These are phyloP conservation scores for Phalacrocorax pelagicus DNA, from an alignment of 2,113 vertebrate species.

Conservation along the genomic window DNA sequence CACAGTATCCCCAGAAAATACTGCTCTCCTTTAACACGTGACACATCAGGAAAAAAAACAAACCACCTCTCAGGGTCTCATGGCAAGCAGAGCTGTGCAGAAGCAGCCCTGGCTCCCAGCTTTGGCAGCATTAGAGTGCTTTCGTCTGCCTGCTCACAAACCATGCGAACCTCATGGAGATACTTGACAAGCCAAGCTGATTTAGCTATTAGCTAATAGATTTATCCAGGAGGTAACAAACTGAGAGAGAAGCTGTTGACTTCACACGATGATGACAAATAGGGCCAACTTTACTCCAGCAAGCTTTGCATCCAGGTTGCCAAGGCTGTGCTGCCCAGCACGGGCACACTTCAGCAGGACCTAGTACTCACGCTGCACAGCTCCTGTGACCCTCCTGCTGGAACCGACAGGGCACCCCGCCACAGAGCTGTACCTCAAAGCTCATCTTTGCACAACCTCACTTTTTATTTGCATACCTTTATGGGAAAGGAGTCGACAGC, in stretches of 20 bases:
- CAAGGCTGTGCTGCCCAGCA: background rate
- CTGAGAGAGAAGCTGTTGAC: background rate
- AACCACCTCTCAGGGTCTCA: background rate
- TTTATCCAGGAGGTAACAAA: background rate
- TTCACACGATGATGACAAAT: background rate
- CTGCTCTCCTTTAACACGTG: background rate
- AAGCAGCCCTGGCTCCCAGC: background rate
- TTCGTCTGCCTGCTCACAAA: background rate
- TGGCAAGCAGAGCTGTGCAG: background rate
- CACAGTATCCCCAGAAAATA: background rate
- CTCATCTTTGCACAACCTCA: background rate
- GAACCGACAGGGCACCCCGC: rapidly evolving
- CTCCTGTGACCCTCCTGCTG: background rate
- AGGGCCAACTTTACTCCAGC: background rate
- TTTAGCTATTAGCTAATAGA: background rate
- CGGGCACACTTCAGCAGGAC: background rate
- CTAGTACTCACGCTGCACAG: rapidly evolving
- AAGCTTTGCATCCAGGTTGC: background rate
- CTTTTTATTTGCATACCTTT: background rate
- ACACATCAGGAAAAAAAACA: background rate
- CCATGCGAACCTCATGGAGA: background rate
- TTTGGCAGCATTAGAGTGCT: background rate
- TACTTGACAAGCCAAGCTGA: background rate
- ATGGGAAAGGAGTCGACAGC: rapidly evolving
- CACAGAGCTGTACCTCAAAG: background rate